Base-by-base conservation (phyloP, 2,113 vertebrate genomes). In the Bubo bubo region DNA sequence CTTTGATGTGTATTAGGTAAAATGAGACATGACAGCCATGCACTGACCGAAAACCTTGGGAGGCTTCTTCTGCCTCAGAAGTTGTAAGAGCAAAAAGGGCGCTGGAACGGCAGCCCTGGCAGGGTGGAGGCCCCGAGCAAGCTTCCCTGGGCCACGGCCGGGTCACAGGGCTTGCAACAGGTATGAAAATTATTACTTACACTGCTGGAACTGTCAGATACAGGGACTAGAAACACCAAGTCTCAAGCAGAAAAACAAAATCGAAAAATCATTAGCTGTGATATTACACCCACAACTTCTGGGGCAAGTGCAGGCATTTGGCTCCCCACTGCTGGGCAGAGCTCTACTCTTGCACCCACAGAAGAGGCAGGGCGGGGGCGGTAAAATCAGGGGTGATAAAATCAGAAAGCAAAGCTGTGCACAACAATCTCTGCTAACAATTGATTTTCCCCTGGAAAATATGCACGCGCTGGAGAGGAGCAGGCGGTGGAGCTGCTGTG, bases 1-100 rank as follows among this genome's bases (percentile, higher is more conserved):
- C 34, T 53, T 96, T 93, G 88, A 95, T 52, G 18, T 41, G 55
- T 72, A 88, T 80, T 59, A 83, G 76, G 64, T 47, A 83, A 94
- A 94, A 96, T 84, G 79, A 93, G 94, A 96, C 45, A 53, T 73
- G 94, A 97, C 95, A 97, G 93, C 72, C 88, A 87, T n/a, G 82
- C 91, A 93, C 62, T 96, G 93, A 96, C 85, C 49, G 59, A 84
- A 94, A 96, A 94, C 64, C 68, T 79, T 67, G 37, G 43, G 70
- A 96, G 71, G 43, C n/a, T 47, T 17, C 77, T 97, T 97, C 84
- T 93, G 76, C 80, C 80, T 92, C 85, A 74, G 62, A 98, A 95
- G 60, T 32, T n/a, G 1, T 76, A 76, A 71, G 77, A 93, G 63
- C 41, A 68, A 90, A 86, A 71, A 86, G n/a, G 59, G 55, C 18